Evolutionary conservation across 2,888 invertebrate genomes (phyloP).

Genomic region (Gibbula magus): DNA sequence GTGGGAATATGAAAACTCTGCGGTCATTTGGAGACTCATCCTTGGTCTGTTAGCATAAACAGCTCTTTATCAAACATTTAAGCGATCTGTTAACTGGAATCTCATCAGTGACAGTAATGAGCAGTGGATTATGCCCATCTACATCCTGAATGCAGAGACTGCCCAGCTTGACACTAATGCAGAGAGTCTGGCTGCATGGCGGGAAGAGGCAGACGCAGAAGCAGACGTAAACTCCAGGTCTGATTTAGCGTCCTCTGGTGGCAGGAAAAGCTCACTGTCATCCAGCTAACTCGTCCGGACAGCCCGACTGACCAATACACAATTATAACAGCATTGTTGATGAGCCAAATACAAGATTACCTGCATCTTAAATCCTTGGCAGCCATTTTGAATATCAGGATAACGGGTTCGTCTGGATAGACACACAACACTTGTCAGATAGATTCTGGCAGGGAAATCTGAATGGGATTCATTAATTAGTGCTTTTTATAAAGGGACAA

Average conservation of each 20-base stretch:
- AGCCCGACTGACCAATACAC: constrained; percentile 15
- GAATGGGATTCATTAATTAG: not conserved
- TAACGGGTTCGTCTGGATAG: not conserved
- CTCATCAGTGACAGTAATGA: constrained; percentile 7
- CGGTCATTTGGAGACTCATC: too few relatives aligned
- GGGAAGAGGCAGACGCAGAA: not conserved
- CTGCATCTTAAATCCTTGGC: not conserved
- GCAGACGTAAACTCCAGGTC: not conserved
- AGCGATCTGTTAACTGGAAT: not conserved
- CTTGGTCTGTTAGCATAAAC: not conserved
- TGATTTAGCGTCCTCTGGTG: not conserved
- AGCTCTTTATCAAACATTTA: not conserved
- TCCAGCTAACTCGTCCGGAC: not conserved
- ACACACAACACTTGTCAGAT: not conserved
- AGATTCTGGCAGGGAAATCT: not conserved
- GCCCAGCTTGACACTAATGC: not conserved
- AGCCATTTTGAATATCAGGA: not conserved
- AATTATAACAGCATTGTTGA: constrained; percentile 6
- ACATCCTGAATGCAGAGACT: constrained; percentile 3
- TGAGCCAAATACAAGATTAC: constrained; percentile 6
- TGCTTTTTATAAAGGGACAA: not conserved
- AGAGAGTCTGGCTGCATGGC: not conserved
- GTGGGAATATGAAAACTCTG: too few relatives aligned
- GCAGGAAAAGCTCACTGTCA: not conserved
- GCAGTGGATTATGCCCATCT: not conserved